Percentiles rank a stretch among this genome's conserved stretches.
These are phyloP conservation scores for Caenorhabditis brenneri DNA, from an alignment of 1,140 invertebrate species.

Conservation along the genomic window DNA sequence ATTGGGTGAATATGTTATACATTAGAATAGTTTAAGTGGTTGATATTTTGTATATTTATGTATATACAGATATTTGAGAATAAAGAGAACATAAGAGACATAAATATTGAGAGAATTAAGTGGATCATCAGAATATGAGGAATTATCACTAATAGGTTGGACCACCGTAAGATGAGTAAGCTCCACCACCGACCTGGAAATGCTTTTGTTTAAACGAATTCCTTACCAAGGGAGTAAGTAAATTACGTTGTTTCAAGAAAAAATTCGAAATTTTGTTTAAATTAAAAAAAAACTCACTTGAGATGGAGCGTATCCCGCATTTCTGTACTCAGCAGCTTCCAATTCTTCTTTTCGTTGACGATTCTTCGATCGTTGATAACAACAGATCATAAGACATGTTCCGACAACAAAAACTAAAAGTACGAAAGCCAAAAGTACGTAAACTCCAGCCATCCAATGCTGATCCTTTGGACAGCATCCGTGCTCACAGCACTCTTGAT, in stretches of 20 bases:
- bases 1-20: not conserved
- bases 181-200: conserved; percentile 9
- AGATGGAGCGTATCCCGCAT: conserved; percentile 44
- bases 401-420: conserved; percentile 66
- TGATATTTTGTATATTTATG: not conserved
- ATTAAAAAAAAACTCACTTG: not conserved
- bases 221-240: no score
- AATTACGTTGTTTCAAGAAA: no score
- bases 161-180: conserved; percentile 13
- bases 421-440: conserved; percentile 67
- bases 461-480: conserved; percentile 71
- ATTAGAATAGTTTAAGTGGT: conserved; percentile 15
- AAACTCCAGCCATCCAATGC: conserved; percentile 70
- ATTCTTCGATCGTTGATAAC: conserved; percentile 67
- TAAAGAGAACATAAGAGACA: not conserved
- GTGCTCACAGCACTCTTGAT: conserved; percentile 63
- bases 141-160: conserved; percentile 9
- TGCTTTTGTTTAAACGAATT: not conserved
- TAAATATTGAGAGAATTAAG: conserved; percentile 27
- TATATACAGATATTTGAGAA: not conserved
- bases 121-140: not conserved
- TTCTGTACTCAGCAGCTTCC: conserved; percentile 48
- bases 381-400: conserved; percentile 63
- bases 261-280: not conserved
- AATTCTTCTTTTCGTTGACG: conserved; percentile 65